Evolutionary conservation across 2,113 vertebrate genomes (phyloP).

Genomic region (Shinisaurus crocodilurus): DNA sequence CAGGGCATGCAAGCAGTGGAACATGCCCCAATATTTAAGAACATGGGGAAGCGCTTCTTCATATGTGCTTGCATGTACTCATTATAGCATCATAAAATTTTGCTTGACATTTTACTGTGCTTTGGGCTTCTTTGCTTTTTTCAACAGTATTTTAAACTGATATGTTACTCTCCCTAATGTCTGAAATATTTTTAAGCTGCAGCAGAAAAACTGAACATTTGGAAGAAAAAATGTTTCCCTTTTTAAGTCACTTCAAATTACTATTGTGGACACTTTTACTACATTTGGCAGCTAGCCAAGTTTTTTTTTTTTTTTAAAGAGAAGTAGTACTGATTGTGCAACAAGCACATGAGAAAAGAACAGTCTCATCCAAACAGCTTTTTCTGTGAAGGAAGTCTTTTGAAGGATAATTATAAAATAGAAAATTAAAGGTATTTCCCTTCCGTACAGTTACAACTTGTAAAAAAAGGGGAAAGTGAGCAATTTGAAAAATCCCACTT

Average conservation of each 20-base stretch:
- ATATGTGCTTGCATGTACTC: neutral
- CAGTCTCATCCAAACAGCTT: neutral
- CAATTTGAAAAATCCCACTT: neutral
- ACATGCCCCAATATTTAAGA: too few relatives aligned
- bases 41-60: too few relatives aligned
- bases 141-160: neutral
- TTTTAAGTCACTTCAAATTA: neutral
- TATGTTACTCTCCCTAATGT: neutral
- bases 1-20: too few relatives aligned
- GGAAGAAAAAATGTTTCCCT: neutral
- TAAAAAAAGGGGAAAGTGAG: neutral
- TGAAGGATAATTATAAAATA: slow-evolving; percentile 15
- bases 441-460: neutral
- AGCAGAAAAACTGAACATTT: slow-evolving; percentile 35
- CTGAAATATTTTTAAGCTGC: neutral
- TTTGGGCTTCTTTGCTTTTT: neutral
- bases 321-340: slow-evolving; percentile 24
- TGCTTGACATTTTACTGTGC: neutral
- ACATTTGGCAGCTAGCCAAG: slow-evolving; percentile 35
- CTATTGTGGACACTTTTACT: slow-evolving; percentile 1
- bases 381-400: neutral
- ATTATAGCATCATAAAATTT: neutral
- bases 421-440: neutral
- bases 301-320: neutral
- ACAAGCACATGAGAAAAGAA: slow-evolving; percentile 34